phyloP scores from a whole-genome alignment of 2,888 invertebrate genomes.

The Neria commutata region DNA sequence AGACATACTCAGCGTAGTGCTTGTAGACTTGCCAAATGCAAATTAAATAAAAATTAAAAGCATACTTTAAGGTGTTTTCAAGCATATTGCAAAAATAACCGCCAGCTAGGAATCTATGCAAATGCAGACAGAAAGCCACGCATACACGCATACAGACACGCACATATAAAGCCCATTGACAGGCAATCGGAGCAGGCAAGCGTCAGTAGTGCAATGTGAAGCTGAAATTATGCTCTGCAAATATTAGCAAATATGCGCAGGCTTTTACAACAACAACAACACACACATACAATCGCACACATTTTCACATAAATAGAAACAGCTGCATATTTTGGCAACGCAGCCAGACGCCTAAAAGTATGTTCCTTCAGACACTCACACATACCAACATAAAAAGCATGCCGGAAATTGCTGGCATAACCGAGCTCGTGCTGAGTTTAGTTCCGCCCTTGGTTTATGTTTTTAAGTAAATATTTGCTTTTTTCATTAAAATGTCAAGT shows the following conservation, averaged over 20 bases:
- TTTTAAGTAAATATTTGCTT: no score
- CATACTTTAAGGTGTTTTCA: slow-evolving; percentile 5
- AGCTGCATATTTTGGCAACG: no score
- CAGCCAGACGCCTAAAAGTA: no score
- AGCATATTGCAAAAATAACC: not conserved
- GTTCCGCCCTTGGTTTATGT: no score
- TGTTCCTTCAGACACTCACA: no score
- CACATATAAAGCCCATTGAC: not conserved
- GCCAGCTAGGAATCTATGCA: no score
- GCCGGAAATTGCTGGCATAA: no score
- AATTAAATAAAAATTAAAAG: slow-evolving; percentile 10
- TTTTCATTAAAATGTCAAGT: no score
- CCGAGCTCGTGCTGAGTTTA: no score
- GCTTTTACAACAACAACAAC: not conserved
- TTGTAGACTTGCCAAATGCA: not conserved
- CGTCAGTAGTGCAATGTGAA: not conserved
- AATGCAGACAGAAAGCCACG: no score
- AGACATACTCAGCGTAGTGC: not conserved
- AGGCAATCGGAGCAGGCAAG: not conserved
- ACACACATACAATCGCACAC: not conserved
- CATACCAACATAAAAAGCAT: no score
- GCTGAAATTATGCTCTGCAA: slow-evolving; percentile 7
- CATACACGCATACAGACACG: not conserved
- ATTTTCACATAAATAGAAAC: not conserved
- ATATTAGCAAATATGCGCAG: not conserved